Conservation (phyloP, 2,113 vertebrate species). For the Carassius auratus region DNA sequence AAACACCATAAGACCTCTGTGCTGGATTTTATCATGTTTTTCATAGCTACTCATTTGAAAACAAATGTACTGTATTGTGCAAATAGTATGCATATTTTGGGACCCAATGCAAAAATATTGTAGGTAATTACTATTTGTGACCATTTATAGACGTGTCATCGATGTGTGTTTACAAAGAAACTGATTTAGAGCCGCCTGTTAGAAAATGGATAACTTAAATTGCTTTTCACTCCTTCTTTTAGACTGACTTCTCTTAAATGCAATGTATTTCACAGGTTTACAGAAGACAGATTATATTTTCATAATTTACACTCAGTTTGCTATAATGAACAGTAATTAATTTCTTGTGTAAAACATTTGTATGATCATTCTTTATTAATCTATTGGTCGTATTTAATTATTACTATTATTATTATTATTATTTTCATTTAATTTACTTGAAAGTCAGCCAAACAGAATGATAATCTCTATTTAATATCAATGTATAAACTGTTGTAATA, state of each 20-base stretch:
- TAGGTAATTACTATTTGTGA: slow-evolving; percentile 12
- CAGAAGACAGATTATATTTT: slow-evolving; percentile 18
- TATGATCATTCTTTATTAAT: slow-evolving; percentile 10
- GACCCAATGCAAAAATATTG: slow-evolving; percentile 23
- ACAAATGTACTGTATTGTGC: slow-evolving; percentile 35
- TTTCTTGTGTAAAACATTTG: slow-evolving; percentile 20
- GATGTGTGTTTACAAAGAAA: slow-evolving; percentile 42
- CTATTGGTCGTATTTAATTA: neutral
- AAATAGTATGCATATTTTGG: slow-evolving; percentile 18
- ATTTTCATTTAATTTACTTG: slow-evolving; percentile 35
- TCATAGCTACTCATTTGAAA: neutral
- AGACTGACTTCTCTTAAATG: neutral
- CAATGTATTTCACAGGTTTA: slow-evolving; percentile 26
- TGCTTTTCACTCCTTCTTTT: slow-evolving; percentile 3
- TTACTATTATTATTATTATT: no score
- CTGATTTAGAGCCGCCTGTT: neutral
- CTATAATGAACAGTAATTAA: slow-evolving; percentile 6
- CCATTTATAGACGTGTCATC: neutral
- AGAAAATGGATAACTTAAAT: slow-evolving; percentile 13
- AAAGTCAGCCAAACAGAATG: slow-evolving; percentile 22
- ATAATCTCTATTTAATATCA: slow-evolving; percentile 9
- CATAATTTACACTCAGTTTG: slow-evolving; percentile 9
- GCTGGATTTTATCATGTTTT: slow-evolving; percentile 1
- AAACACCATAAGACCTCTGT: slow-evolving; percentile 3
- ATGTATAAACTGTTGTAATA: slow-evolving; percentile 15